phyloP scores from a whole-genome alignment of 2,113 vertebrate genomes.

The Aramus guarauna region DNA sequence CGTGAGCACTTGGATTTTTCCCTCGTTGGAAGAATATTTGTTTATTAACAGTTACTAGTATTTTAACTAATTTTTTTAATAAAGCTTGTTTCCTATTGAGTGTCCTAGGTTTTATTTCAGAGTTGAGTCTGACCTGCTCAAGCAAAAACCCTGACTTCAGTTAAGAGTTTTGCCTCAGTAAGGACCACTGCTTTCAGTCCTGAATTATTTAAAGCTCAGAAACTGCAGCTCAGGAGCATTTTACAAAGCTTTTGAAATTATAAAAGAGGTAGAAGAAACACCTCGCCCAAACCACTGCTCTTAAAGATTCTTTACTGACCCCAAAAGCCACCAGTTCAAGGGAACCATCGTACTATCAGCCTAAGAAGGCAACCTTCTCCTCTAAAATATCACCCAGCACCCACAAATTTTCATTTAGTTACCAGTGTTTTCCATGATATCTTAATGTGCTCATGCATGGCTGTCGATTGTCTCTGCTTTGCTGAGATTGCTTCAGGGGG shows the following conservation, averaged over 20 bases:
- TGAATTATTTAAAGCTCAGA: slow-evolving; percentile 52
- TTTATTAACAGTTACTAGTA: not conserved
- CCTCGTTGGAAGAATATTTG: slow-evolving; percentile 23
- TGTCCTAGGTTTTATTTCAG: slow-evolving; percentile 42
- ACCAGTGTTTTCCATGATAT: not conserved
- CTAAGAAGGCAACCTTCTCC: not conserved
- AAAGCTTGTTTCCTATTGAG: slow-evolving; percentile 46
- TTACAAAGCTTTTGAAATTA: not conserved
- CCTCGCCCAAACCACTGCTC: not conserved
- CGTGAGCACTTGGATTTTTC: not conserved
- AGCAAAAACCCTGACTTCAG: not conserved
- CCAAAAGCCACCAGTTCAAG: not conserved
- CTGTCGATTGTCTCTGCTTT: slow-evolving; percentile 3
- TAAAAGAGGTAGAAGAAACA: not conserved
- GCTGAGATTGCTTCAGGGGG: slow-evolving; percentile 37
- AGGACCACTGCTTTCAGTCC: not conserved
- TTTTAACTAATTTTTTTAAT: not conserved
- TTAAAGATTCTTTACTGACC: not conserved
- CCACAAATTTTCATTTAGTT: not conserved
- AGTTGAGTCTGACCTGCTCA: not conserved
- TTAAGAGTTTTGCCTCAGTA: not conserved
- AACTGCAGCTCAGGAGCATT: not conserved
- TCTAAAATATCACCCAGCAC: not conserved
- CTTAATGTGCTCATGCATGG: not conserved
- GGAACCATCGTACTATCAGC: not conserved